Evolutionary conservation across 2,113 vertebrate species (phyloP).

Genomic region (Rousettus leschenaultii): DNA sequence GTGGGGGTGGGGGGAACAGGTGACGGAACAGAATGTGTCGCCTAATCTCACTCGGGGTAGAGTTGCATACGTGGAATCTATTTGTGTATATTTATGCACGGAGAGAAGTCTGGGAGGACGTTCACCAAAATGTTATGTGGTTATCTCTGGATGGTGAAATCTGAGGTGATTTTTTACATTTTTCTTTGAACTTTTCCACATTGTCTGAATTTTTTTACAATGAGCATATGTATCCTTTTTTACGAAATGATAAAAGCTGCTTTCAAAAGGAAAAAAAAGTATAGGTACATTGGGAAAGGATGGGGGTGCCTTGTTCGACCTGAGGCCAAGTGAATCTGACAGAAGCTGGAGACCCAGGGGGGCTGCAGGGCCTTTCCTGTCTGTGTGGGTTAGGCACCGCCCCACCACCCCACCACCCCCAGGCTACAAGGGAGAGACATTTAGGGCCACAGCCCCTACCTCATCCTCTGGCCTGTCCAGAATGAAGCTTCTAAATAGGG

Average conservation of each 20-base stretch:
- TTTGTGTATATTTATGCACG: conserved; percentile 70
- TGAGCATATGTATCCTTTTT: conserved; percentile 66
- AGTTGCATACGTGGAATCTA: conserved; percentile 55
- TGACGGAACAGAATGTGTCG: conserved; percentile 66
- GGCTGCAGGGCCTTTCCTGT: neutral
- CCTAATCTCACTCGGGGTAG: conserved; percentile 54
- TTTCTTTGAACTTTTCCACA: conserved; percentile 76
- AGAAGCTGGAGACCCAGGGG: neutral
- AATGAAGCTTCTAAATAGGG: conserved; percentile 78
- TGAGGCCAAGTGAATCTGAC: neutral
- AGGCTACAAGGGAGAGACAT: neutral
- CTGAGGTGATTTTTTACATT: conserved; percentile 72
- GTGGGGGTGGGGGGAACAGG: conserved; percentile 39
- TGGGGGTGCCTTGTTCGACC: neutral
- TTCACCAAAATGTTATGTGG: conserved; percentile 70
- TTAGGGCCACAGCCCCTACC: neutral
- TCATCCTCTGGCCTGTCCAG: conserved; percentile 40
- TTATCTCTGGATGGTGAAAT: conserved; percentile 69
- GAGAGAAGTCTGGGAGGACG: conserved; percentile 69
- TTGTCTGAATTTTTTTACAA: conserved; percentile 68
- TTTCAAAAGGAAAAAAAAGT: conserved; percentile 38
- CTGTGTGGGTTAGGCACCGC: neutral
- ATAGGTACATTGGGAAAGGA: conserved; percentile 18
- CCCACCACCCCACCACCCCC: neutral
- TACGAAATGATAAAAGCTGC: conserved; percentile 56